Evolutionary conservation across 2,797 vertebrate genomes (phyloP).

Genomic region (Thaleichthys pacificus): DNA sequence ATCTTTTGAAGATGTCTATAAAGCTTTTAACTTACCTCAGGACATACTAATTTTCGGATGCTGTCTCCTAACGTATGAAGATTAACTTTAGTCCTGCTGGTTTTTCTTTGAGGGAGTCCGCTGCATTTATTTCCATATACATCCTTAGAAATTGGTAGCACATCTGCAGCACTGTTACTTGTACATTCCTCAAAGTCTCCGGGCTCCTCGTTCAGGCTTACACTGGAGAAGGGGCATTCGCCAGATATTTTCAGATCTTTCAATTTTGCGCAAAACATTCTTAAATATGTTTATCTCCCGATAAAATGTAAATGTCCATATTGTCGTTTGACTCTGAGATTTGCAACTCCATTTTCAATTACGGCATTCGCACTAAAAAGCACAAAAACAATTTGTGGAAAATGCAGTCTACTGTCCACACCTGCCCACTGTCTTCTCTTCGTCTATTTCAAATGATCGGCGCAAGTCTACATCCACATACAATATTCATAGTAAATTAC

Average conservation of each 20-base stretch:
- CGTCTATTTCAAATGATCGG: constrained; percentile 51
- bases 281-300: constrained; percentile 54
- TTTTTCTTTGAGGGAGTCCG: constrained; percentile 80
- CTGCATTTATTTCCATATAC: constrained; percentile 72
- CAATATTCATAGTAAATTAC: constrained; percentile 70
- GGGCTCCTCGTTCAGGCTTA: constrained; percentile 73
- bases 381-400: constrained; percentile 1
- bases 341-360: constrained; percentile 51
- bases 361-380: constrained; percentile 39
- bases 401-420: constrained; percentile 31
- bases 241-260: constrained; percentile 94
- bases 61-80: constrained; percentile 94
- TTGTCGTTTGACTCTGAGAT: constrained; percentile 45
- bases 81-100: constrained; percentile 88
- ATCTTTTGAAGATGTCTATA: neutral
- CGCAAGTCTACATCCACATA: constrained; percentile 50
- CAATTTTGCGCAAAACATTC: constrained; percentile 96
- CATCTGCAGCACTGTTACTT: constrained; percentile 59
- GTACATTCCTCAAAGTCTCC: constrained; percentile 77
- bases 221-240: constrained; percentile 92
- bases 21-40: constrained; percentile 82
- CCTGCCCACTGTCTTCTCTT: constrained; percentile 29
- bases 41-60: constrained; percentile 92
- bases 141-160: constrained; percentile 78
- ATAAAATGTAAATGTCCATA: constrained; percentile 48